phyloP scores from a whole-genome alignment of 2,797 vertebrate species.

The Falco biarmicus region DNA sequence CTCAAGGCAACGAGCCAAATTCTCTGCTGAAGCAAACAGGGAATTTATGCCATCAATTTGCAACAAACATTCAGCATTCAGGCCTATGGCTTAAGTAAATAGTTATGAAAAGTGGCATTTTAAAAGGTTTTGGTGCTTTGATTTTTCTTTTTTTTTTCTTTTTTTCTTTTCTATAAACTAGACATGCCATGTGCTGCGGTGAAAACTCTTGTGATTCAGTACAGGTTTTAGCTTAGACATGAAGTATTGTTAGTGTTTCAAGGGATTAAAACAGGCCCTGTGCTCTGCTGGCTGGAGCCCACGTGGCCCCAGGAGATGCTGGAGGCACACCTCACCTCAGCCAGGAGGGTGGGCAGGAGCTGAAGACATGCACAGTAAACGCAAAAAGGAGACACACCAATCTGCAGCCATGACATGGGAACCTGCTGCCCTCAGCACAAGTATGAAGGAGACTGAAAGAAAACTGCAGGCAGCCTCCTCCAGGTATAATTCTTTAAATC shows the following conservation, averaged over 20 bases:
- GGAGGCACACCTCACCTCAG: not conserved
- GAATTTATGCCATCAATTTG: slow-evolving; percentile 19
- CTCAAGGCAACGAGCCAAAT: slow-evolving; percentile 20
- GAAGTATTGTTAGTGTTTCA: not conserved
- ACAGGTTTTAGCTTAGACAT: not conserved
- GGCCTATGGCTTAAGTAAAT: slow-evolving; percentile 51
- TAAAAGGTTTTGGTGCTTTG: not conserved
- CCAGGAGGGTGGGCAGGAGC: not conserved
- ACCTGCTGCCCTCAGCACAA: slow-evolving; percentile 13
- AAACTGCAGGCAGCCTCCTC: slow-evolving; percentile 14
- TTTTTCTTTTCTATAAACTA: not conserved
- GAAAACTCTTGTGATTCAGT: slow-evolving; percentile 10
- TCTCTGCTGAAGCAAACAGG: not conserved
- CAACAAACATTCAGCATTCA: not conserved
- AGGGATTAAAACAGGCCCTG: not conserved
- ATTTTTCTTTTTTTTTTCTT: not conserved
- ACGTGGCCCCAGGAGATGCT: not conserved
- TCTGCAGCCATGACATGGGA: accelerated
- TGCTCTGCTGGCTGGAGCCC: not conserved
- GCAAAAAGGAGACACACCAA: not conserved
- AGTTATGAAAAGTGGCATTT: slow-evolving; percentile 50
- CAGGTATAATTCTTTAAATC: slow-evolving; percentile 25
- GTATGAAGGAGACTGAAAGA: not conserved
- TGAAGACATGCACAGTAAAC: accelerated
- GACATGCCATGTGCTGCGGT: not conserved